Conservation (phyloP, 2,113 vertebrate species). For the Menidia beryllina region DNA sequence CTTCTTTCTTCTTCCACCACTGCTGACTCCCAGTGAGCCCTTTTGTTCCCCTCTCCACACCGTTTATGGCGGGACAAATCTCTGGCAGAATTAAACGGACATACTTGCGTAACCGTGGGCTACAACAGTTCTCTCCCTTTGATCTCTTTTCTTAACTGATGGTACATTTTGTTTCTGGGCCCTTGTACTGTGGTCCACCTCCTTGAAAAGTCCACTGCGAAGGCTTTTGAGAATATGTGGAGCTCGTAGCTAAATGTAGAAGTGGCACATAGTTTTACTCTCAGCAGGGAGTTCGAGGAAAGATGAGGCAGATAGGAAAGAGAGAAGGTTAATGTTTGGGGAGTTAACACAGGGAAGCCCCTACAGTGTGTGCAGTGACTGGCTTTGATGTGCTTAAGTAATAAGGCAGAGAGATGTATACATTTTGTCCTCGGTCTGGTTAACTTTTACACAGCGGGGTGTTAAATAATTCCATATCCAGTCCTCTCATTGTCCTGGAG, state of each 20-base stretch:
- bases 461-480: conserved; percentile 57
- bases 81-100: conserved; percentile 65
- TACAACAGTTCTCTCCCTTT: conserved; percentile 51
- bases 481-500: conserved; percentile 21
- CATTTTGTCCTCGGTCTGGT: conserved; percentile 42
- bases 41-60: conserved; percentile 60
- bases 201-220: conserved; percentile 47
- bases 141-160: conserved; percentile 59
- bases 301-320: conserved; percentile 1
- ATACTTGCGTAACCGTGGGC: conserved; percentile 65
- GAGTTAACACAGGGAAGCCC: conserved; percentile 48
- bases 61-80: conserved; percentile 66
- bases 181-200: conserved; percentile 30
- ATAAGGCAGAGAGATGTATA: conserved; percentile 55
- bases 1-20: conserved; percentile 31
- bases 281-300: conserved; percentile 33
- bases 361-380: conserved; percentile 31
- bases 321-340: conserved; percentile 45
- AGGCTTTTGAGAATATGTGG: conserved; percentile 15
- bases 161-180: conserved; percentile 57
- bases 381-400: conserved; percentile 65
- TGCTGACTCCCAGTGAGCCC: conserved; percentile 52
- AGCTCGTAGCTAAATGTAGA: conserved; percentile 41
- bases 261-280: conserved; percentile 53
- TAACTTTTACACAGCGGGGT: conserved; percentile 51